Evolutionary conservation across 2,797 vertebrate species (phyloP).

Genomic region (Scarus forsteni): DNA sequence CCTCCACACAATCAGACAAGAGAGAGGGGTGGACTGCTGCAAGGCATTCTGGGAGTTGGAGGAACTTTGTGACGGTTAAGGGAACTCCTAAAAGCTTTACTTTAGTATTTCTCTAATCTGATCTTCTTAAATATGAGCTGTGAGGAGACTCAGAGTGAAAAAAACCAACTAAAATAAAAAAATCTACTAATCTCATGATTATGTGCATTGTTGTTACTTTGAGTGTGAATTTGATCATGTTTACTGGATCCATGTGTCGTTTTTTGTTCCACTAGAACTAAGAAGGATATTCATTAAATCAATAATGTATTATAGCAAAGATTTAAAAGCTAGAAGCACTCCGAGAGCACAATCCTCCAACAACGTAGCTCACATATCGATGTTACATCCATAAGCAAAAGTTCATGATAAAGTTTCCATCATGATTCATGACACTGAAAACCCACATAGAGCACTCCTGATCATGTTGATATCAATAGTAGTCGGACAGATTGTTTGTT

Average conservation of each 20-base stretch:
- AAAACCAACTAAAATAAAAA: background rate
- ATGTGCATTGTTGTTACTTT: background rate
- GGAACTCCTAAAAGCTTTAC: slow-evolving; percentile 23
- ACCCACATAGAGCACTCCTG: no score
- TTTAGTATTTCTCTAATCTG: slow-evolving; percentile 1
- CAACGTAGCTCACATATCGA: no score
- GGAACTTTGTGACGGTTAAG: slow-evolving; percentile 14
- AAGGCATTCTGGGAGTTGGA: slow-evolving; percentile 40
- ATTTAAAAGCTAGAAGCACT: no score
- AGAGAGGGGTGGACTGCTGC: slow-evolving; percentile 3
- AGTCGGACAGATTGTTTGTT: no score
- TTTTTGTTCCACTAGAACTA: background rate
- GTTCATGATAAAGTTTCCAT: no score
- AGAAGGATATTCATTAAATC: no score
- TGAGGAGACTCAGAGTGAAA: background rate
- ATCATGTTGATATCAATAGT: no score
- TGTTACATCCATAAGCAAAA: no score
- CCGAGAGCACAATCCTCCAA: no score
- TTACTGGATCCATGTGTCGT: background rate
- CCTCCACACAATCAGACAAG: slow-evolving; percentile 17
- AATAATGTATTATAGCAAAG: no score
- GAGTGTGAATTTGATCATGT: background rate
- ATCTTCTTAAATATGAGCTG: background rate
- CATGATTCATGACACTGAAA: no score
- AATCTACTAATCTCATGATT: background rate